Conservation (phyloP, 2,797 vertebrate genomes). For the Prionace glauca region DNA sequence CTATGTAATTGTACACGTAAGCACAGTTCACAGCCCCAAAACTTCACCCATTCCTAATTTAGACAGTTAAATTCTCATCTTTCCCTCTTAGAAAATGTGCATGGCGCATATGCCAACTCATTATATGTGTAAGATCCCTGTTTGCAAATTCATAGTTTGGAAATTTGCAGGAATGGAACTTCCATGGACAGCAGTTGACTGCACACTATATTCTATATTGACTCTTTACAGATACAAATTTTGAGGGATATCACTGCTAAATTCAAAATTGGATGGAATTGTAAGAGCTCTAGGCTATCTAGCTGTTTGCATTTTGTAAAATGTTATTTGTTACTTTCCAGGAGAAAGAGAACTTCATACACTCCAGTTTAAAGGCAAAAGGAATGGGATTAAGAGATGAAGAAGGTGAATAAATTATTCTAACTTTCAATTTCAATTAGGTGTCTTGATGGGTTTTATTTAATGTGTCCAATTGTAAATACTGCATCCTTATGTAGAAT, state of each 20-base stretch:
- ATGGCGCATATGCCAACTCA: too few relatives aligned
- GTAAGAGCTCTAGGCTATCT: background rate
- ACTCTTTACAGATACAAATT: background rate
- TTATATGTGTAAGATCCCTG: too few relatives aligned
- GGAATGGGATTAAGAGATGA: conserved; percentile 63
- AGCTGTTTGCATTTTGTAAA: background rate
- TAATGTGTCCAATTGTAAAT: background rate
- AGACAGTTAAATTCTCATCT: too few relatives aligned
- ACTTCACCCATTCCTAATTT: too few relatives aligned
- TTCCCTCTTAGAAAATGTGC: too few relatives aligned
- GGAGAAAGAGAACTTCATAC: conserved; percentile 82
- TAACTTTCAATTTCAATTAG: conserved; percentile 41
- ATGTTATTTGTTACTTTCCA: conserved; percentile 50
- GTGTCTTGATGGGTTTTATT: background rate
- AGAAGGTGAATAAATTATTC: conserved; percentile 62
- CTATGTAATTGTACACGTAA: too few relatives aligned
- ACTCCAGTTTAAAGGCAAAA: conserved; percentile 62
- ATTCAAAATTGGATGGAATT: background rate
- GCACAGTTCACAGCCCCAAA: too few relatives aligned
- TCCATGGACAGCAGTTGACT: too few relatives aligned
- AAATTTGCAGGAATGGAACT: too few relatives aligned
- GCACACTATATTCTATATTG: too few relatives aligned
- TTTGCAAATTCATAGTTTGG: too few relatives aligned
- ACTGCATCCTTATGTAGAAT: background rate
- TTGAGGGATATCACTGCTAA: background rate